Conservation (phyloP, 1,140 invertebrate genomes). For the Nixonia krombeini region DNA sequence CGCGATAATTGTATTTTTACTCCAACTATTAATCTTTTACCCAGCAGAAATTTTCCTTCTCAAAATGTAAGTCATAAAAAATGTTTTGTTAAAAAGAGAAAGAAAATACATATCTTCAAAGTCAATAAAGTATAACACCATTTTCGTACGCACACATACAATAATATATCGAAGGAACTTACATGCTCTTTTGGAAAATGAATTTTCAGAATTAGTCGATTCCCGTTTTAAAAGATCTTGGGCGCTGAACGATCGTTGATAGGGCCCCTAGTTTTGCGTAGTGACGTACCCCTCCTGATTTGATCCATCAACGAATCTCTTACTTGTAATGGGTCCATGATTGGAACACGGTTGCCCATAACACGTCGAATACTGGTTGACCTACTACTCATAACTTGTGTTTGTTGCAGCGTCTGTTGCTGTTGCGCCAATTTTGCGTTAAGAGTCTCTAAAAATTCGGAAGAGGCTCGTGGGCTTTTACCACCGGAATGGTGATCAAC, state of each 20-base stretch:
- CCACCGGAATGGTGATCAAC: conserved; percentile 47
- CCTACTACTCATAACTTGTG: conserved; percentile 77
- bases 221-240: conserved; percentile 75
- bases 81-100: too few species aligned
- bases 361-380: conserved; percentile 80
- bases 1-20: too few species aligned
- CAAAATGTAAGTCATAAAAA: too few species aligned
- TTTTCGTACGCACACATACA: neutral
- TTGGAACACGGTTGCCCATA: conserved; percentile 67
- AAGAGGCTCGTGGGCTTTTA: conserved; percentile 66
- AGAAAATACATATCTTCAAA: neutral
- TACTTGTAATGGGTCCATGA: conserved; percentile 73
- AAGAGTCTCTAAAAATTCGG: conserved; percentile 80
- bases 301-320: conserved; percentile 88
- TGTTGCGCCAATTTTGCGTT: conserved; percentile 81
- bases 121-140: too few species aligned
- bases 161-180: conserved; percentile 30
- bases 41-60: too few species aligned
- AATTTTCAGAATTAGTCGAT: neutral
- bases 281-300: conserved; percentile 85
- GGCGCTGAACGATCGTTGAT: conserved; percentile 78
- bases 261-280: conserved; percentile 78
- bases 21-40: too few species aligned
- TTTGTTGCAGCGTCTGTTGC: conserved; percentile 60
- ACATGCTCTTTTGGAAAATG: conserved; percentile 1